phyloP scores from a whole-genome alignment of 2,797 vertebrate species.

The Xiphorhynchus erythropygius region DNA sequence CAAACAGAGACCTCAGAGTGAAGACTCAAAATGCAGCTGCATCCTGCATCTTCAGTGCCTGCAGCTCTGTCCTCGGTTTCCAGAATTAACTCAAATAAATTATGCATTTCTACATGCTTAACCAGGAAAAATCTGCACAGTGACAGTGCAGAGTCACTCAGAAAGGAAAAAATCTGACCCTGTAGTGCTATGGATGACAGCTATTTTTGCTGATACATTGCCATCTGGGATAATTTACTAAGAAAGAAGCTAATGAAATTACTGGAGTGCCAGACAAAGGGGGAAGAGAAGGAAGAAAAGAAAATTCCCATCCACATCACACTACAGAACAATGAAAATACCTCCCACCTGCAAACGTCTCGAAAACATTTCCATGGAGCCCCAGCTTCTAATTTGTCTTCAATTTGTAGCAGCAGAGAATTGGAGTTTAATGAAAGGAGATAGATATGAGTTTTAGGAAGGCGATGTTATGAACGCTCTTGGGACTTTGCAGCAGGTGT shows the following conservation, averaged over 20 bases:
- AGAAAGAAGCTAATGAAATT: slow-evolving; percentile 36
- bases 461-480: not conserved
- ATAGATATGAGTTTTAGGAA: not conserved
- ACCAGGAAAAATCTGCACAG: not conserved
- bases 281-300: not conserved
- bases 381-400: not conserved
- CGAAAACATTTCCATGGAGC: not conserved
- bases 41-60: slow-evolving; percentile 2
- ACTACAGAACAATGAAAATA: slow-evolving; percentile 25
- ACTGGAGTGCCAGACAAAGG: not conserved
- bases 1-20: not conserved
- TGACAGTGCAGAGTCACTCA: not conserved
- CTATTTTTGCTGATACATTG: not conserved
- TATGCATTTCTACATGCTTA: slow-evolving; percentile 23
- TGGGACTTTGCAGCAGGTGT: not conserved
- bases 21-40: not conserved
- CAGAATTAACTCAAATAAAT: slow-evolving; percentile 51
- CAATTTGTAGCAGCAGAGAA: not conserved
- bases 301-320: not conserved
- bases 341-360: slow-evolving; percentile 26
- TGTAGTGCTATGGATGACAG: not conserved
- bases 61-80: slow-evolving; percentile 15
- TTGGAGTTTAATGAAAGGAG: not conserved
- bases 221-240: slow-evolving; percentile 38
- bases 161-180: not conserved